A percentile compares a stretch with the other conserved stretches of the same genome.
These are phyloP conservation scores for Mythimna albipuncta DNA, from an alignment of 2,888 invertebrate genomes.

Conservation along the genomic window DNA sequence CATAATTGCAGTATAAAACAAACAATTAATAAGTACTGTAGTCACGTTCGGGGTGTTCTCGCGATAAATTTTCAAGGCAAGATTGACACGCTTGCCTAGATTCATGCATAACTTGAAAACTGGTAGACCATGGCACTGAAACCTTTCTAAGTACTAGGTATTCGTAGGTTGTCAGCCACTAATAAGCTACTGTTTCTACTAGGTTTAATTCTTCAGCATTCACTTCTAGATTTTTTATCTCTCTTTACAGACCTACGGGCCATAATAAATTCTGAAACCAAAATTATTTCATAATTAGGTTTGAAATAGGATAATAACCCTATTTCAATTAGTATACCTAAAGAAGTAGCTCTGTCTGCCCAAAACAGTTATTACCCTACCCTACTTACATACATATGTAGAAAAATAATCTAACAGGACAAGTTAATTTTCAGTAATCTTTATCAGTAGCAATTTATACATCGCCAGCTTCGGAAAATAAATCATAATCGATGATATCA, in stretches of 20 bases:
- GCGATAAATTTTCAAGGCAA: slow-evolving; percentile 42
- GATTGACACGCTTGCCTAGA: slow-evolving; percentile 51
- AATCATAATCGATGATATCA: no score
- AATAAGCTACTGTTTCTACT: not conserved
- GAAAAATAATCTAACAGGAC: no score
- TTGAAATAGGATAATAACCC: not conserved
- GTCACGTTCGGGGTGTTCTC: slow-evolving; percentile 46
- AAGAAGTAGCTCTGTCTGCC: not conserved
- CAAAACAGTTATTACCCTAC: no score
- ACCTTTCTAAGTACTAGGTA: slow-evolving; percentile 55
- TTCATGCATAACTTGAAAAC: slow-evolving; percentile 64
- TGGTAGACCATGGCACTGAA: slow-evolving; percentile 72
- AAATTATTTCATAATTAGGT: not conserved
- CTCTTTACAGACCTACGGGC: not conserved
- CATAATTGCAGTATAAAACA: slow-evolving; percentile 22
- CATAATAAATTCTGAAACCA: not conserved
- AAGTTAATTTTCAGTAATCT: no score
- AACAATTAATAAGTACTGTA: not conserved
- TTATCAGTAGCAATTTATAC: no score
- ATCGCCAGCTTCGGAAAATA: no score
- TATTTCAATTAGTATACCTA: not conserved
- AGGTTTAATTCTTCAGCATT: not conserved
- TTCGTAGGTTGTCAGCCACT: not conserved
- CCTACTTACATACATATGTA: no score
- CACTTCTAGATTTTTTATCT: not conserved